Percentiles rank a stretch among this genome's conserved stretches.
Evolutionary conservation across 2,888 invertebrate genomes (phyloP).

Genomic region (Anodontia alba): DNA sequence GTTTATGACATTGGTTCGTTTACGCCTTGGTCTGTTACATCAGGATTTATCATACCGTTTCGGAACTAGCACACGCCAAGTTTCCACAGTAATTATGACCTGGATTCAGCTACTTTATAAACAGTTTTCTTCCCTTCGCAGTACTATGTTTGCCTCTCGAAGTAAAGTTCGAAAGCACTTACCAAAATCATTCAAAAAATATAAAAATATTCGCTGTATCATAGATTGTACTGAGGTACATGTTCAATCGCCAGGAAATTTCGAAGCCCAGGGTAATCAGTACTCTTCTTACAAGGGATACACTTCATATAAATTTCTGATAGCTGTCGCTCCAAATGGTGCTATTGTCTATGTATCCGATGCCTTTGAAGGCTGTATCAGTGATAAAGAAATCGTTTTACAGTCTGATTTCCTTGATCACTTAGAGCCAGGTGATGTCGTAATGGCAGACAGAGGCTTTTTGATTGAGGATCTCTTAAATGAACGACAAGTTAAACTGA

Average conservation of each 20-base stretch:
- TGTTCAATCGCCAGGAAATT: conserved; percentile 24
- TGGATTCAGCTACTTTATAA: conserved; percentile 9
- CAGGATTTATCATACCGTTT: too few relatives aligned
- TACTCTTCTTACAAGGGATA: conserved; percentile 26
- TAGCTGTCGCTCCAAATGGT: conserved; percentile 24
- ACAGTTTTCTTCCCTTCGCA: conserved; percentile 1
- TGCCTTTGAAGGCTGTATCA: too few relatives aligned
- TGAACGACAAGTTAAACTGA: background rate
- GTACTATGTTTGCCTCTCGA: conserved; percentile 1
- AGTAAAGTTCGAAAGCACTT: conserved; percentile 5
- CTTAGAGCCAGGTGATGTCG: background rate
- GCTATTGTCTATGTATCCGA: too few relatives aligned
- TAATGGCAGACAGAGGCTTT: background rate
- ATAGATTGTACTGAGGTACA: conserved; percentile 27
- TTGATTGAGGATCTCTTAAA: background rate
- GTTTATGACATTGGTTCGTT: too few relatives aligned
- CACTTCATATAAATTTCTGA: conserved; percentile 12
- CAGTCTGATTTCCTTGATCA: too few relatives aligned
- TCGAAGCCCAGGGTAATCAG: conserved; percentile 15
- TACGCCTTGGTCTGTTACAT: too few relatives aligned
- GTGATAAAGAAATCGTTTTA: too few relatives aligned
- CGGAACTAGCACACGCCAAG: too few relatives aligned
- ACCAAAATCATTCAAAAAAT: conserved; percentile 22
- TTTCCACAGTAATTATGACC: conserved; percentile 1
- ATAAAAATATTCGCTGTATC: conserved; percentile 28